Evolutionary conservation across 2,888 invertebrate species (phyloP).

Genomic region (Ophioninae sp.): DNA sequence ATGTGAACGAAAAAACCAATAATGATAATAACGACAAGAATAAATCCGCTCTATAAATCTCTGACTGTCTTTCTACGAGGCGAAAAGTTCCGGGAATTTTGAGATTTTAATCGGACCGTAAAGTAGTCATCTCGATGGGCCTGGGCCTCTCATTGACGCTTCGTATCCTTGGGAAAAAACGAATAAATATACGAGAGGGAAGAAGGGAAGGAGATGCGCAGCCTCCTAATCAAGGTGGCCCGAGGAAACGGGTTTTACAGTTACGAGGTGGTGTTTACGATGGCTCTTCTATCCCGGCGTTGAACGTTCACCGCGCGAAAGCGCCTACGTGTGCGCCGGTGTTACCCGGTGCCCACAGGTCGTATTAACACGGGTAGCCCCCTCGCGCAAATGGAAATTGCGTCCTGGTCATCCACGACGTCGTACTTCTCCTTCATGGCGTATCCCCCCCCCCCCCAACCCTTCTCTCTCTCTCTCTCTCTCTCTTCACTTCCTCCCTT

Average conservation of each 20-base stretch:
- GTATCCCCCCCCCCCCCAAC: constrained; percentile 3
- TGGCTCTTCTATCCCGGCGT: constrained; percentile 50
- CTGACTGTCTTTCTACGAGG: neutral
- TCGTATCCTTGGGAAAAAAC: neutral
- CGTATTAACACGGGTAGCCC: constrained; percentile 73
- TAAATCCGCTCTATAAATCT: neutral
- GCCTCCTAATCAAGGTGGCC: constrained; percentile 67
- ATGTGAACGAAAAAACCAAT: neutral
- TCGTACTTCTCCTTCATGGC: constrained; percentile 38
- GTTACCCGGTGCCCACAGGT: constrained; percentile 56
- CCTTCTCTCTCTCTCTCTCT: constrained; percentile 12
- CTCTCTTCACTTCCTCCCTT: constrained; percentile 20
- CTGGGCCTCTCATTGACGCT: neutral
- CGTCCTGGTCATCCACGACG: constrained; percentile 68
- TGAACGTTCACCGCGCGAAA: constrained; percentile 56
- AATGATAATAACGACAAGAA: neutral
- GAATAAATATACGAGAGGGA: neutral
- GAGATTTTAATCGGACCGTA: neutral
- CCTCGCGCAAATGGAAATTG: constrained; percentile 76
- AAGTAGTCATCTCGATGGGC: neutral
- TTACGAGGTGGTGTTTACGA: constrained; percentile 77
- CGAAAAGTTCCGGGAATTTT: constrained; percentile 4
- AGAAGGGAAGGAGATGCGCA: constrained; percentile 32
- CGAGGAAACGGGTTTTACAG: constrained; percentile 76
- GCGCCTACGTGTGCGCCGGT: constrained; percentile 32